Conservation (phyloP, 2,888 invertebrate species). For the Deilephila elpenor region DNA sequence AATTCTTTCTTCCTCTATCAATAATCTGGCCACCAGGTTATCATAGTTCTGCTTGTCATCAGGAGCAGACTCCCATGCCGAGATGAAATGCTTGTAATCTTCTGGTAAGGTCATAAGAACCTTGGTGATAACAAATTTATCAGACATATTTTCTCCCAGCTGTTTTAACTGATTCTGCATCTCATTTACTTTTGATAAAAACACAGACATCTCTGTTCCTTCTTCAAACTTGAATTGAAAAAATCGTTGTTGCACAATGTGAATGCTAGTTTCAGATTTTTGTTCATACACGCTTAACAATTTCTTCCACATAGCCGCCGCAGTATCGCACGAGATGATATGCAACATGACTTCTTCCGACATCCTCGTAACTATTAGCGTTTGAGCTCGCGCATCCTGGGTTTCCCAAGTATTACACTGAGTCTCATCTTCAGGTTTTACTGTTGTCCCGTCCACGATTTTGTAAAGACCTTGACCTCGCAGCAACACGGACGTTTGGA, state of each 20-base stretch:
- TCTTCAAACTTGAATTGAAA: slow-evolving; percentile 40
- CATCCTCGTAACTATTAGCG: slow-evolving; percentile 39
- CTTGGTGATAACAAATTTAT: no score
- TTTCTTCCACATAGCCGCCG: slow-evolving; percentile 44
- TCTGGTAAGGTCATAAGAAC: no score
- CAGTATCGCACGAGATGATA: slow-evolving; percentile 37
- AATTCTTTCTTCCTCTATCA: slow-evolving; percentile 10
- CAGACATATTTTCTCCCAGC: slow-evolving; percentile 2
- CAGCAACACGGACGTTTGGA: slow-evolving; percentile 13
- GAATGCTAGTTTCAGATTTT: slow-evolving; percentile 48
- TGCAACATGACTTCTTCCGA: slow-evolving; percentile 38
- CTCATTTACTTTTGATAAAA: slow-evolving; percentile 35
- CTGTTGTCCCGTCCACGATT: slow-evolving; percentile 17
- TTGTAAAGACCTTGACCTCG: slow-evolving; percentile 30
- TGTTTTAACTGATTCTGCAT: slow-evolving; percentile 33
- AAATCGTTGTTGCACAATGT: slow-evolving; percentile 49
- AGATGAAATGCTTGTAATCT: no score
- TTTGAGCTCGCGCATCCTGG: slow-evolving; percentile 40
- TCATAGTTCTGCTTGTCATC: neutral
- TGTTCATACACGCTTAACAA: slow-evolving; percentile 46
- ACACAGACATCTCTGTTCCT: slow-evolving; percentile 28
- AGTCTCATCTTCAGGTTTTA: slow-evolving; percentile 22
- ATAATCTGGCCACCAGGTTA: neutral
- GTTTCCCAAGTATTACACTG: slow-evolving; percentile 36
- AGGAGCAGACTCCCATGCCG: no score